phyloP scores from a whole-genome alignment of 2,113 vertebrate genomes.

The Nipponia nippon region DNA sequence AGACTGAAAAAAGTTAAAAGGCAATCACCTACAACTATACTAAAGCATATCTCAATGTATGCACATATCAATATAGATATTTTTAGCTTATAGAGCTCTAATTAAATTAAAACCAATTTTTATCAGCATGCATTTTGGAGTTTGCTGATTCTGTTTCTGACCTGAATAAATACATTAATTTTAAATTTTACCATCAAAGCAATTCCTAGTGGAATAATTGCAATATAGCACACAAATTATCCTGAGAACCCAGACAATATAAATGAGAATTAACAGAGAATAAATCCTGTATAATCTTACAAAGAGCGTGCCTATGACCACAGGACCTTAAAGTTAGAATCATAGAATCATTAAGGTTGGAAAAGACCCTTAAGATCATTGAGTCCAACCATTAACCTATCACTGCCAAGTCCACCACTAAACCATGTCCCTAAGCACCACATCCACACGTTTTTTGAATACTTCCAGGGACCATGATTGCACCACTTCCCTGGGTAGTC shows the following conservation, averaged over 20 bases:
- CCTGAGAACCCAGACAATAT: neutral
- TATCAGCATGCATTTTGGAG: neutral
- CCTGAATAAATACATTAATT: constrained; percentile 32
- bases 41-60: neutral
- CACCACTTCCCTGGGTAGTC: too few species aligned
- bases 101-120: neutral
- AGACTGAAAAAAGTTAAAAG: neutral
- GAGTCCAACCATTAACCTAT: too few species aligned
- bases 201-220: constrained; percentile 18
- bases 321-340: neutral
- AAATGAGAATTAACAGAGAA: neutral
- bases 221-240: neutral
- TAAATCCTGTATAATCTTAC: neutral
- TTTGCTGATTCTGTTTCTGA: constrained; percentile 29
- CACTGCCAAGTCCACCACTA: too few species aligned
- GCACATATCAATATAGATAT: neutral
- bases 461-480: too few species aligned
- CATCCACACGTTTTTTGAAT: too few species aligned
- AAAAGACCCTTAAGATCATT: too few species aligned
- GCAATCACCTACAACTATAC: neutral
- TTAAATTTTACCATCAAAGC: constrained; percentile 13
- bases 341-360: too few species aligned
- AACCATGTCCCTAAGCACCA: too few species aligned
- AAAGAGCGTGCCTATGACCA: neutral
- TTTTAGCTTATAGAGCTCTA: neutral